Evolutionary conservation across 2,113 vertebrate genomes (phyloP).

Genomic region (Rattus norvegicus): GRCr8 NC_086022.1:100132001-100132500

Average conservation of each 20-base stretch:
- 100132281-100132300: background rate
- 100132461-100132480: background rate
- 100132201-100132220: background rate
- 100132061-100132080: background rate
- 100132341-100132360: background rate
- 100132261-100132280: background rate
- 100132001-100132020: background rate
- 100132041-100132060: background rate
- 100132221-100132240: background rate
- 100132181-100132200: background rate
- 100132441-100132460: background rate
- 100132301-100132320: background rate
- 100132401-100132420: background rate
- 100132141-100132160: background rate
- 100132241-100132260: background rate
- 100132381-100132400: background rate
- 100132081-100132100: background rate
- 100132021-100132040: background rate
- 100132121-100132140: background rate
- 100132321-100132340: background rate
- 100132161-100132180: background rate
- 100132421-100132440: background rate
- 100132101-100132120: accelerated
- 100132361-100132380: background rate
- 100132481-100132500: background rate